Base-by-base conservation (phyloP, 2,888 invertebrate species). In the Drosophila aldrichi region DNA sequence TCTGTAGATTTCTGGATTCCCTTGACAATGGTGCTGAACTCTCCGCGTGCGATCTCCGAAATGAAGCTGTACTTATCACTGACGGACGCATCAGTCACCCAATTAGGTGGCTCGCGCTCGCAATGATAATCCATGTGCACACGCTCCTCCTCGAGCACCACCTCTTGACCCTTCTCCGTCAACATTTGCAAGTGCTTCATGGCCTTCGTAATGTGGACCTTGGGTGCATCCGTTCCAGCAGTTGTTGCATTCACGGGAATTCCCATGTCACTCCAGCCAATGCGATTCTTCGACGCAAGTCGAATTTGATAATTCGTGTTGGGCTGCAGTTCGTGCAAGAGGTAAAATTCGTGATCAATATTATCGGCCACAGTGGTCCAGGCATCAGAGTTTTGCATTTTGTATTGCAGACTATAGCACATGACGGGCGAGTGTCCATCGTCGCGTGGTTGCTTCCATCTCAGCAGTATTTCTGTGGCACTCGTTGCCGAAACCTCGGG, bases 241-340 rank as follows among this genome's bases (percentile, higher is more conserved):
- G 98, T 98, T 86, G 95, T 95, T 1, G 96, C 94, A 70, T 95
- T 95, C 2, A 97, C 96, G 0, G 97, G 96, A 74, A 97, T 96
- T 52, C 98, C 97, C 91, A 96, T 96, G 61, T 97, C 97, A 93
- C 98, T 97, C 96, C 97, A 97, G 0, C 99, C 99, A 90, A 99
- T 97, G 59, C 96, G 95, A 93, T 99, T 99, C 78, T 96, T 95
- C 0, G 98, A 97, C 0, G 97, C 95, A 36, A 99, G 94, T 67
- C 98, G 94, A 94, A 99, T 98, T 82, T 97, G 96, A 93, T 99
- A 98, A 87, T 95, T 95, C 34, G 96, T 96, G 77, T 96, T 95
- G 0, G 97, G 95, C 59, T 95, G 94, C n/a, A 99, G 94, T 76
- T 96, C 95, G 79, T 95, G 95, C 2, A 98, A 95, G 18, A 98